Evolutionary conservation across 2,113 vertebrate species (phyloP).

Genomic region (Tricholaema leucomelas): DNA sequence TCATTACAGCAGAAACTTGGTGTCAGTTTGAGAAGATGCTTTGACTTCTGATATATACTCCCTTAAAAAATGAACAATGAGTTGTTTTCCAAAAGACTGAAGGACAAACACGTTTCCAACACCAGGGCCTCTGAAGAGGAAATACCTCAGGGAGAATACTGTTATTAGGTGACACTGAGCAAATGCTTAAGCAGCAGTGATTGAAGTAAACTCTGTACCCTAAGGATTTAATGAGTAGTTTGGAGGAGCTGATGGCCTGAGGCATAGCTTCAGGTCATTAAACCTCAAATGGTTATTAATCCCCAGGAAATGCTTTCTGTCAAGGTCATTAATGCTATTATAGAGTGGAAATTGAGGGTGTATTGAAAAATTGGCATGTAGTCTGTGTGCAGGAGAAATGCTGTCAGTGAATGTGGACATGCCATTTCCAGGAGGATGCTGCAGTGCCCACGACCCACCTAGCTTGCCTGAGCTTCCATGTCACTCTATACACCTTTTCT

Average conservation of each 20-base stretch:
- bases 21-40: neutral
- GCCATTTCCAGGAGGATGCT: neutral
- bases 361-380: neutral
- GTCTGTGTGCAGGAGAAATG: neutral
- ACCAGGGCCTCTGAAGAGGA: conserved; percentile 5
- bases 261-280: conserved; percentile 51
- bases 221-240: conserved; percentile 49
- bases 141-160: conserved; percentile 31
- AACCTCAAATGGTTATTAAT: conserved; percentile 49
- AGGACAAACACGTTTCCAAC: neutral
- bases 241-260: conserved; percentile 41
- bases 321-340: conserved; percentile 58
- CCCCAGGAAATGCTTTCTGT: conserved; percentile 32
- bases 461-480: neutral
- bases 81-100: neutral
- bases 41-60: neutral
- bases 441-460: neutral
- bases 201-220: conserved; percentile 26
- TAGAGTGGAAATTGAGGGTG: neutral
- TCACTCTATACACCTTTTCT: neutral
- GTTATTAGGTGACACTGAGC: conserved; percentile 43
- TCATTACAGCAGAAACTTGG: neutral
- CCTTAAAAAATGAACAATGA: neutral
- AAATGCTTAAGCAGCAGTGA: conserved; percentile 46
- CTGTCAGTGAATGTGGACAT: neutral